Evolutionary conservation across 2,113 vertebrate species (phyloP).

Genomic region (Sinocyclocheilus anophthalmus): DNA sequence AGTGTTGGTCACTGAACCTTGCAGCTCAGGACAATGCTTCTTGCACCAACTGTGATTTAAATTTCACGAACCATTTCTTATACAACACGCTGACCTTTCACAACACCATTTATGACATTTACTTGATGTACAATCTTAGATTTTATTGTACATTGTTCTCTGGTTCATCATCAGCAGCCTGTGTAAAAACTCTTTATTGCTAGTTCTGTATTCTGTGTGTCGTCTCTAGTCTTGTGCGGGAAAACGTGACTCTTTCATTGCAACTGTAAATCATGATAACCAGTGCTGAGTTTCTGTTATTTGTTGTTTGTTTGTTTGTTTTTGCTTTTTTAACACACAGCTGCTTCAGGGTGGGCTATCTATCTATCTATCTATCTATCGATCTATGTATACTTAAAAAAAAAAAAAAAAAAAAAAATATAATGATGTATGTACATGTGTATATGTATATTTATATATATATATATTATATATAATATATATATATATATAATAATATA

Average conservation of each 20-base stretch:
- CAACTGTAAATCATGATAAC: no score
- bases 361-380: no score
- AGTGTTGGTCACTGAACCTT: background rate
- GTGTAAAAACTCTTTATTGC: background rate
- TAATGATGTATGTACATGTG: no score
- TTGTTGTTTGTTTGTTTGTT: no score
- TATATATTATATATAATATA: no score
- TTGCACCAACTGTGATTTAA: background rate
- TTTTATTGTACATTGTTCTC: background rate
- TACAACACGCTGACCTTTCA: background rate
- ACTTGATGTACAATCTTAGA: background rate
- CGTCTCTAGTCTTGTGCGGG: background rate
- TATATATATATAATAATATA: no score
- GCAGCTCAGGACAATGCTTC: background rate
- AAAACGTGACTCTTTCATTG: background rate
- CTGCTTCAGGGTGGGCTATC: no score
- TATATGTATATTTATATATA: no score
- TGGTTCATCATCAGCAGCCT: background rate
- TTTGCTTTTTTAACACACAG: no score
- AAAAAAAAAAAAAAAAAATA: no score
- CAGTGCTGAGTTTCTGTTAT: no score
- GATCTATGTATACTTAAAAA: no score
- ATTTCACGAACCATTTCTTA: conserved; percentile 18
- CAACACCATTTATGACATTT: background rate
- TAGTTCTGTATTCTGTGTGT: background rate